A percentile compares a stretch with the other conserved stretches of the same genome.
phyloP scores from a whole-genome alignment of 92 coral and sea anemone genomes.

The Epizoanthus rinbou region DNA sequence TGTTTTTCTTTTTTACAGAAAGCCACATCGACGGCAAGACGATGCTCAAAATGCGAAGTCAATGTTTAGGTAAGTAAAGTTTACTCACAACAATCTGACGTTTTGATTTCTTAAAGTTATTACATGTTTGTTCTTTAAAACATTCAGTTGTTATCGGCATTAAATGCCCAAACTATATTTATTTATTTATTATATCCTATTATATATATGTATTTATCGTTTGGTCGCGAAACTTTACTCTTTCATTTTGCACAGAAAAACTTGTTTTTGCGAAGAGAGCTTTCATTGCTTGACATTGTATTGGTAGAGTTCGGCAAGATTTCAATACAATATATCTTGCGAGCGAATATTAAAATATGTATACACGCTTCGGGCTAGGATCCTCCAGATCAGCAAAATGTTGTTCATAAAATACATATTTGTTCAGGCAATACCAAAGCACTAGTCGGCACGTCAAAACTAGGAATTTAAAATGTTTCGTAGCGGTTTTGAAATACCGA shows the following conservation, averaged over 20 bases:
- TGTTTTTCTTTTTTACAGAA: slow-evolving; percentile 7
- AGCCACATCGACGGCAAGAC: slow-evolving; percentile 35
- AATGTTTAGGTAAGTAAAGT: slow-evolving; percentile 15
- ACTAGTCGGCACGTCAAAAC: neutral
- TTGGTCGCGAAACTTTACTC: too few species aligned
- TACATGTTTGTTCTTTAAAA: neutral
- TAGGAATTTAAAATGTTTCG: neutral
- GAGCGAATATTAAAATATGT: neutral
- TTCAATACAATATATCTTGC: neutral
- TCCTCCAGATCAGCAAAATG: neutral
- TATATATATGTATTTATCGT: too few species aligned
- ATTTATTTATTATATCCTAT: too few species aligned
- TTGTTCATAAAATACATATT: neutral
- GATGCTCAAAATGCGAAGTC: neutral
- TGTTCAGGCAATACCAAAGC: neutral
- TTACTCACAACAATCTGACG: neutral
- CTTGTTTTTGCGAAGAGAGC: too few species aligned
- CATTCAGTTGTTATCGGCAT: too few species aligned
- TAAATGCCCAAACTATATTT: neutral
- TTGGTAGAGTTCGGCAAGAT: neutral
- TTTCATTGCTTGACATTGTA: neutral
- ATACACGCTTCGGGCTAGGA: neutral
- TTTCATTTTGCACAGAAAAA: too few species aligned
- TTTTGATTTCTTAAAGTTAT: neutral
- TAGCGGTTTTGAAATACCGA: neutral